Base-by-base conservation (phyloP, 2,797 vertebrate species). In the Melopsittacus undulatus region DNA sequence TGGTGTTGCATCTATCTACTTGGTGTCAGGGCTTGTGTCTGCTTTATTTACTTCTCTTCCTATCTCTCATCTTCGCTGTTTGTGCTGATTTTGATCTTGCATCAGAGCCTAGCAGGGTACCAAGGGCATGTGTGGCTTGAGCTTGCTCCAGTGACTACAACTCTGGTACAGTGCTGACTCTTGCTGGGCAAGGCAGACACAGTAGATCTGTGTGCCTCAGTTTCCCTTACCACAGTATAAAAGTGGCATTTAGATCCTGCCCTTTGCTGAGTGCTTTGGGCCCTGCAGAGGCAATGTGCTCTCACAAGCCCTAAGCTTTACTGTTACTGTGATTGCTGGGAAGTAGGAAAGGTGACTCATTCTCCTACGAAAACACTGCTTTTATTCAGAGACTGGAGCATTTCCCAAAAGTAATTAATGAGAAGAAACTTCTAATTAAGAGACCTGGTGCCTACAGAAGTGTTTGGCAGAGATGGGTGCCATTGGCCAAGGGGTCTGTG, bases 361-460 rank as follows among this genome's bases (percentile, higher is more conserved):
- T 85, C 68, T 94, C 78, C 56, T 49, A 83, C 68, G 83, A 94
- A 95, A 86, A 84, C n/a, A 63, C 32, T 67, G 77, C 81, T 85
- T 87, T 95, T 54, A 61, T 93, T 94, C 77, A 57, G 56, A 89
- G 87, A 56, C 91, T 96, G 96, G 88, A 91, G 89, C 66, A 54
- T 52, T 95, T 96, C 90, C 95, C 87, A 77, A 88, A 91, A 95
- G 92, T 94, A 95, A 96, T 96, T 96, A 97, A 93, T 79, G 38
- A 87, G 83, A 62, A 93, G 90, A 84, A 94, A 82, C 49, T 91
- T 78, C 73, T 95, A 93, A 96, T 95, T 95, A 94, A 95, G 96
- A 92, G 91, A 92, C 56, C 51, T 75, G 38, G 78, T 92, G 88
- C 63, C 90, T 92, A 38, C 48, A 74, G 83, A 81, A 93, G 78